Conservation (phyloP, 1,140 invertebrate genomes). For the Drosophila sp. region DNA sequence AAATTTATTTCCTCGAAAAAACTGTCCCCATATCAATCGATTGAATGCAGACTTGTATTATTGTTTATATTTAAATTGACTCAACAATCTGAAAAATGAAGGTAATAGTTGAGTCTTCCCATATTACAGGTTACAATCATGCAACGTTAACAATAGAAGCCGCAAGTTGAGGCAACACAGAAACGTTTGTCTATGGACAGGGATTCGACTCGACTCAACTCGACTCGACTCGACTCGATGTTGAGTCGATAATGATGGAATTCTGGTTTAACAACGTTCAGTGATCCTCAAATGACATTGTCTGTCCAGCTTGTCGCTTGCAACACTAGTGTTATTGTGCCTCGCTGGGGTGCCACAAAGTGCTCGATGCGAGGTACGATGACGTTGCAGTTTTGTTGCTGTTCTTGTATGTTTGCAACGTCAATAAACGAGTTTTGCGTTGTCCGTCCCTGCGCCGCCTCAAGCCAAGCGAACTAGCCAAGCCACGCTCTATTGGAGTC, state of each 20-base stretch:
- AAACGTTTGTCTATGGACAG: conserved; percentile 20
- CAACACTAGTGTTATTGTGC: conserved; percentile 5
- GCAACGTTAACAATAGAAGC: not conserved
- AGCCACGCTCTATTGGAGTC: conserved; percentile 75
- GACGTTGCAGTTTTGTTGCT: conserved; percentile 72
- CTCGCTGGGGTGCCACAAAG: conserved; percentile 30
- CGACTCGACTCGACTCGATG: not conserved
- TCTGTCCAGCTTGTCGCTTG: not conserved
- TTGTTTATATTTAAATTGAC: too few relatives aligned
- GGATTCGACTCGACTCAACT: too few relatives aligned
- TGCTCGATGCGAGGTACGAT: conserved; percentile 40
- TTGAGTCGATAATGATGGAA: conserved; percentile 30
- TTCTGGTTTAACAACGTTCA: conserved; percentile 58
- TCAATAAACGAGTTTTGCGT: conserved; percentile 38
- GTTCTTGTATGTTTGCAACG: conserved; percentile 54
- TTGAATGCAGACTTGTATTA: too few relatives aligned
- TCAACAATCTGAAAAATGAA: too few relatives aligned
- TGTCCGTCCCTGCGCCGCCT: conserved; percentile 13
- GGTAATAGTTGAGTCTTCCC: not conserved
- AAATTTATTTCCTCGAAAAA: too few relatives aligned
- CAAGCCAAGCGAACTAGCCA: conserved; percentile 31
- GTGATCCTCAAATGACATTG: conserved; percentile 47
- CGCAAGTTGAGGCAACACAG: not conserved
- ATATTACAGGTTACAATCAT: conserved; percentile 10
- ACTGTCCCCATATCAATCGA: too few relatives aligned